Percentiles rank a stretch among this genome's conserved stretches.
These are phyloP conservation scores for Diplazon laetatorius DNA, from an alignment of 2,888 invertebrate genomes.

Conservation along the genomic window DNA sequence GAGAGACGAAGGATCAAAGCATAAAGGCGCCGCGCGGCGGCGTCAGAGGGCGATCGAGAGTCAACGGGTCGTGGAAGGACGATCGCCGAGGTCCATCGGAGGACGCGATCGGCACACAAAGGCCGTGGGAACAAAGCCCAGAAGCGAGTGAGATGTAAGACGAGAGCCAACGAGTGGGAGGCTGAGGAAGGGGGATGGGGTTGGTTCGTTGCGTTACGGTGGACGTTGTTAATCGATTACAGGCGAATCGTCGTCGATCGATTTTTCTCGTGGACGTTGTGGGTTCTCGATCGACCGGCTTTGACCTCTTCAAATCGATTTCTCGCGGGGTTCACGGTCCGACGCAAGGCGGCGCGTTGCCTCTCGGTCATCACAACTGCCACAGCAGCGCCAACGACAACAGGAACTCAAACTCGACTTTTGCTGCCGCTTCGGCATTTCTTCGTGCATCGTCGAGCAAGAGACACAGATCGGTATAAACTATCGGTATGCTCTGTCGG, in stretches of 20 bases:
- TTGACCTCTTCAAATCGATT: conserved; percentile 56
- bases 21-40: conserved; percentile 49
- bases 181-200: too few species aligned
- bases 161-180: conserved; percentile 11
- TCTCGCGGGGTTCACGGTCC: conserved; percentile 41
- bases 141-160: conserved; percentile 58
- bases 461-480: too few species aligned
- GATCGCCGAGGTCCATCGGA: conserved; percentile 6
- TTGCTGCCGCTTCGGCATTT: conserved; percentile 47
- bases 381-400: not conserved
- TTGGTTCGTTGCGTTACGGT: conserved; percentile 23
- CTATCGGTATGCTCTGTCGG: too few species aligned
- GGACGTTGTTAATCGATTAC: conserved; percentile 58
- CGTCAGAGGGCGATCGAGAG: conserved; percentile 21
- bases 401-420: conserved; percentile 4
- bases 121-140: conserved; percentile 61
- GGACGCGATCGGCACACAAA: conserved; percentile 30
- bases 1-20: conserved; percentile 59
- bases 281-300: conserved; percentile 18
- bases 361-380: conserved; percentile 18
- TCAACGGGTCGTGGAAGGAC: conserved; percentile 38
- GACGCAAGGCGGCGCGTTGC: conserved; percentile 22
- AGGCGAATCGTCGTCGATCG: conserved; percentile 45
- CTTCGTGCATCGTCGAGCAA: conserved; percentile 69
- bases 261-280: conserved; percentile 35